Conservation (phyloP, 2,888 invertebrate species). For the Ichneumoninae sp. region DNA sequence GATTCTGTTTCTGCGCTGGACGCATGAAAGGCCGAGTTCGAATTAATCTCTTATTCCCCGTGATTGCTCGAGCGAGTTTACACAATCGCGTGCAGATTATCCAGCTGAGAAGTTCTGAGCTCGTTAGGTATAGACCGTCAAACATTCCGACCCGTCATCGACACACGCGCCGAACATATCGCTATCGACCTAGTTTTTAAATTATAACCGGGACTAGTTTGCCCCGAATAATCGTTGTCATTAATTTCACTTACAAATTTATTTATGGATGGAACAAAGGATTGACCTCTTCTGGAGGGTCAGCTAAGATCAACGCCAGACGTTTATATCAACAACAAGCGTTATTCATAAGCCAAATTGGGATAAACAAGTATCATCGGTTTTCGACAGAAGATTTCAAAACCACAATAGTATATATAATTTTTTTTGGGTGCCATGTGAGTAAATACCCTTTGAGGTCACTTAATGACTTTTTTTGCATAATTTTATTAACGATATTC, state of each 20-base stretch:
- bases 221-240: not conserved
- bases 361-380: slow-evolving; percentile 1
- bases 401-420: not conserved
- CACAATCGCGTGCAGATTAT: slow-evolving; percentile 37
- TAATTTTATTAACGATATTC: not conserved
- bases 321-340: not conserved
- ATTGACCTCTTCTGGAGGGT: not conserved
- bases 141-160: slow-evolving; percentile 26
- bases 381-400: not conserved
- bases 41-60: slow-evolving; percentile 14
- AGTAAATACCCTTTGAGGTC: not conserved
- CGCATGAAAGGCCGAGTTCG: slow-evolving; percentile 13
- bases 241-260: slow-evolving; percentile 7
- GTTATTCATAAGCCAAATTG: not conserved
- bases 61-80: slow-evolving; percentile 26
- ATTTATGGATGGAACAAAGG: slow-evolving; percentile 2
- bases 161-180: slow-evolving; percentile 31
- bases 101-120: slow-evolving; percentile 36
- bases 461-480: not conserved
- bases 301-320: not conserved
- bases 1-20: slow-evolving; percentile 1
- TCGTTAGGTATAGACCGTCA: slow-evolving; percentile 3
- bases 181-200: slow-evolving; percentile 30
- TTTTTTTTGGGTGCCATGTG: not conserved
- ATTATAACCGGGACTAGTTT: not conserved